Evolutionary conservation across 2,888 invertebrate species (phyloP), one percentile per base, ranked within the genome.

Genomic region (Xestia sexstrigata): DNA sequence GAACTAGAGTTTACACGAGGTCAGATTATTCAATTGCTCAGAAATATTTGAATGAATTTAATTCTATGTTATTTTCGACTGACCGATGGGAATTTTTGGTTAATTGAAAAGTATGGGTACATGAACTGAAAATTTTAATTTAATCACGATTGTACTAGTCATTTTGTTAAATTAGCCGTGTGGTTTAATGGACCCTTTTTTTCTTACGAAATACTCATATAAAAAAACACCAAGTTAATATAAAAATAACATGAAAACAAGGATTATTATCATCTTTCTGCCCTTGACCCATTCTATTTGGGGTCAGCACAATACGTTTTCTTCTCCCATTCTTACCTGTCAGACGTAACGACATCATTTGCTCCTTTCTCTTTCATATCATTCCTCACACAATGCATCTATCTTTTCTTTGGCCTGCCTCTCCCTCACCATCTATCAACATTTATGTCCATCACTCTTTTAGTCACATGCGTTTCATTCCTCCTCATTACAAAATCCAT

Each of bases 1-100:
- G 87, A 87, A 79, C 83, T 70, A 81, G 76, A 71, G 74, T 88
- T 75, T 79, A 83, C 76, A 82, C 70, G 87, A 83, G 88, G 89
- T 84, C 85, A 82, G 68, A 77, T 78, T 78, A 89, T 89, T 87
- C 84, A 83, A 88, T 84, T 83, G 84, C 82, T 82, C 62, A 81
- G 75, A 89, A 86, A 85, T 88, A 81, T 88, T 83, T 85, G 80
- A 87, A 87, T 89, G 88, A 78, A 74, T 80, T 35, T 88, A 88
- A 88, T 88, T 76, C 88, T 85, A 88, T 89, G 76, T 89, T 85
- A 88, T 88, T 88, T 86, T 80, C 73, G 45, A 62, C 78, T 71
- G 70, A 35, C 74, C 80, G 88, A 80, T 88, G 88, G 87, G 89
- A 88, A 88, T 83, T 23, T 84, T 35, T 70, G 42, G 73, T 68